Percentiles rank a stretch among this genome's conserved stretches.
phyloP scores from a whole-genome alignment of 2,113 vertebrate genomes.

The Dendrocopos noguchii region DNA sequence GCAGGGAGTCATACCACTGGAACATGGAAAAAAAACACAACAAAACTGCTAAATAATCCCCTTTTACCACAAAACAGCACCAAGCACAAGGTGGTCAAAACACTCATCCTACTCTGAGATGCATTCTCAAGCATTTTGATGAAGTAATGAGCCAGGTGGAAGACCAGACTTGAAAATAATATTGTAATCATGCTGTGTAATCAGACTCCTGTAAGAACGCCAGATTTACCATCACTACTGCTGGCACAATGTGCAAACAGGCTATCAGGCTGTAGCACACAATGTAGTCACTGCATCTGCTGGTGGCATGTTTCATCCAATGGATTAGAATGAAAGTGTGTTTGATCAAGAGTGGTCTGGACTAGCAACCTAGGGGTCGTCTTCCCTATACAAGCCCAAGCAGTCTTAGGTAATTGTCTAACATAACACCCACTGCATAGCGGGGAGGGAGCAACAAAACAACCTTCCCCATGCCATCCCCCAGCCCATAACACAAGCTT shows the following conservation, averaged over 20 bases:
- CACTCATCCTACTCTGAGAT: background rate
- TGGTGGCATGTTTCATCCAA: fast-evolving
- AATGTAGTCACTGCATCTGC: fast-evolving
- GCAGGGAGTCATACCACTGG: background rate
- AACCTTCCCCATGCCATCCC: background rate
- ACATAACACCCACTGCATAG: background rate
- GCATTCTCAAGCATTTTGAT: background rate
- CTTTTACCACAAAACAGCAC: background rate
- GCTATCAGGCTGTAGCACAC: background rate
- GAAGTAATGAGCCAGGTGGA: background rate
- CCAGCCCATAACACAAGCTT: background rate
- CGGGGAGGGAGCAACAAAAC: fast-evolving
- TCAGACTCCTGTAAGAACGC: background rate
- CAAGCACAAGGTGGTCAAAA: background rate
- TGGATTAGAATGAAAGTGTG: background rate
- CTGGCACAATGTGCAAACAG: background rate
- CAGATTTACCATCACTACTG: background rate
- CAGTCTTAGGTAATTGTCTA: background rate
- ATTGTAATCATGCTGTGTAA: background rate
- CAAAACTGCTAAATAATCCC: background rate
- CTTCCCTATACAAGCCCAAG: background rate
- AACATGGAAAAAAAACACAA: background rate
- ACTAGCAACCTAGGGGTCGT: background rate
- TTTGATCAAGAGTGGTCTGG: background rate
- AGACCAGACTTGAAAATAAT: background rate